Conservation (phyloP, 2,797 vertebrate genomes). For the Spizella passerina region DNA sequence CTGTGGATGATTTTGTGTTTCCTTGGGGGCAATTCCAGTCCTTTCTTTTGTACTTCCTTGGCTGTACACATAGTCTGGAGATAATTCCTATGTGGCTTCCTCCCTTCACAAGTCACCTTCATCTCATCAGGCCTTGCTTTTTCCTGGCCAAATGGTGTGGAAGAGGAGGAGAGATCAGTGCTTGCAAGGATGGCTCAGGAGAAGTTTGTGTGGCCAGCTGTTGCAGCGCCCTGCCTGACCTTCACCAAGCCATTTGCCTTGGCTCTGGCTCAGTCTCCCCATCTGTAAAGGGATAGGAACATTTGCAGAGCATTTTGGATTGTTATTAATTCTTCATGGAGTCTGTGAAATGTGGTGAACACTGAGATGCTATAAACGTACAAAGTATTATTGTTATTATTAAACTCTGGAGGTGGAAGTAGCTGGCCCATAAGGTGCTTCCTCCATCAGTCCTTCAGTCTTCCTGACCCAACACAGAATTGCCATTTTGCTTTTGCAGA, state of each 20-base stretch:
- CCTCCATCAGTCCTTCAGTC: conserved; percentile 14
- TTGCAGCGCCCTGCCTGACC: neutral
- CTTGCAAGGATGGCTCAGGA: neutral
- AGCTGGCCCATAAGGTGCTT: neutral
- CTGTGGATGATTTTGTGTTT: neutral
- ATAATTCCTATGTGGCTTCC: neutral
- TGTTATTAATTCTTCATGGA: conserved; percentile 31
- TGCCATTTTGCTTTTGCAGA: neutral
- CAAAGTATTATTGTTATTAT: conserved; percentile 36
- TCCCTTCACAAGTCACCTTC: neutral
- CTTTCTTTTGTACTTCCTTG: neutral
- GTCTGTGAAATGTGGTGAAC: conserved; percentile 38
- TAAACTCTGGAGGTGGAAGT: conserved; percentile 34
- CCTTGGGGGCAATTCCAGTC: neutral
- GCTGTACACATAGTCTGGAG: neutral
- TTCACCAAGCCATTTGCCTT: conserved; percentile 42
- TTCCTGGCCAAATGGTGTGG: neutral
- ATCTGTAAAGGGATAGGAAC: neutral
- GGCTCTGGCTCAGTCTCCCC: conserved; percentile 50
- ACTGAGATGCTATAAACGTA: conserved; percentile 46
- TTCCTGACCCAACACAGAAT: neutral
- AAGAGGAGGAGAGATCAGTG: neutral
- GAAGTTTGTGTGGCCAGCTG: conserved; percentile 18
- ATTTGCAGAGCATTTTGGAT: conserved; percentile 32
- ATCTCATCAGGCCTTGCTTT: neutral